These are phyloP conservation scores for Cuniculus paca DNA, from an alignment of 2,797 vertebrate genomes.

Conservation along the genomic window DNA sequence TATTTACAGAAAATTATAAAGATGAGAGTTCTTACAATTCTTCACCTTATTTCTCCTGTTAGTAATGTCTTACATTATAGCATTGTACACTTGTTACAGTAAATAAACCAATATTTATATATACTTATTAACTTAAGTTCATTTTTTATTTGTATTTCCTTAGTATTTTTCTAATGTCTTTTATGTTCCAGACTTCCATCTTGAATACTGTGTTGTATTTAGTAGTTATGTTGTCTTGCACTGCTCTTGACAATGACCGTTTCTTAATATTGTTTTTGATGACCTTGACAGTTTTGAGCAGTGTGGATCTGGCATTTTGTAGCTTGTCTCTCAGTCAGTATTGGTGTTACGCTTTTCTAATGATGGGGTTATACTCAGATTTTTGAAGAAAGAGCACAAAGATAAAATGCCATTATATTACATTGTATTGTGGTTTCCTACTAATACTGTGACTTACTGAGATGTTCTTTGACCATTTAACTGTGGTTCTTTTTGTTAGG, in stretches of 20 bases:
- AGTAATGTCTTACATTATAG: not conserved
- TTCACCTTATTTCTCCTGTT: not conserved
- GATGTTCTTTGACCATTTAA: not conserved
- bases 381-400: not conserved
- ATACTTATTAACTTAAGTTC: not conserved
- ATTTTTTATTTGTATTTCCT: not conserved
- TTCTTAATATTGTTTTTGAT: conserved; percentile 36
- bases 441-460: not conserved
- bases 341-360: not conserved
- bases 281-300: not conserved
- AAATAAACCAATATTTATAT: not conserved
- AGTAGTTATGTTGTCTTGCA: not conserved
- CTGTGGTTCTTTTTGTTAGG: not conserved
- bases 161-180: not conserved
- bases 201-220: not conserved
- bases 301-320: not conserved
- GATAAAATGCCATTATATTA: not conserved
- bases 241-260: not conserved
- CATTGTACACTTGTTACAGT: not conserved
- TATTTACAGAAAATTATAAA: not conserved
- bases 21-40: not conserved
- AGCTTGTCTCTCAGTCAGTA: not conserved
- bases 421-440: not conserved
- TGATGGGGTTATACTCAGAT: not conserved
- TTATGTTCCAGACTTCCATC: not conserved